Evolutionary conservation across 1,140 invertebrate species (phyloP), one percentile per base, ranked within the genome.

Genomic region (Bilobella aurantiaca): DNA sequence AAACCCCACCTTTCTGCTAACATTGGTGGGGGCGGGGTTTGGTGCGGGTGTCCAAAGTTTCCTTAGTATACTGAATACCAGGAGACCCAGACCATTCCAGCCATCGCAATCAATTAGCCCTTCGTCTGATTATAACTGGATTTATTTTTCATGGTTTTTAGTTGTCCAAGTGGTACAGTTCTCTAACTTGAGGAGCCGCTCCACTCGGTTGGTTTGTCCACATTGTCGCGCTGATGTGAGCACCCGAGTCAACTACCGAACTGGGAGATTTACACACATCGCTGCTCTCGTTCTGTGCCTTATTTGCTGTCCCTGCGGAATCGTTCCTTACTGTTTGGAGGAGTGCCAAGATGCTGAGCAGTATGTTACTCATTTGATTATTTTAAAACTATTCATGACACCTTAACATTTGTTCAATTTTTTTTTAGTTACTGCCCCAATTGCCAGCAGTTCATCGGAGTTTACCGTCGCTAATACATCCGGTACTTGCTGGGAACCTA

Each of bases 281-380:
- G 79, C 84, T 69, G 84, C 84, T 0, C 68, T 84, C 21, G 42
- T 84, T 1, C 72, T 84, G 1, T 86, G 82, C 65, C 25, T 84
- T 30, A 77, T 78, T 71, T 81, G 82, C 67, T 85, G 82, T 76
- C 81, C 79, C 23, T 86, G 83, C 64, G 80, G 80, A 2, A 83
- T 81, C 58, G 73, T 85, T 18, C 85, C 85, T 3, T 87, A 87
- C 68, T 86, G 84, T 66, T 79, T 84, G 69, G 81, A 87, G 67
- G 81, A 78, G 23, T 87, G 85, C 68, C 77, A 83, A 73, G 80
- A 77, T 42, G 81, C 81, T 25, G 82, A 84, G 65, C 86, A 87
- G 72, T 83, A 81, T n/a, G n/a, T n/a, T n/a, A n/a, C n/a, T n/a
- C n/a, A n/a, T n/a, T n/a, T n/a, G n/a, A n/a, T n/a, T n/a, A n/a